phyloP scores from a whole-genome alignment of 2,113 vertebrate species.

The Cyprinus carpio region DNA sequence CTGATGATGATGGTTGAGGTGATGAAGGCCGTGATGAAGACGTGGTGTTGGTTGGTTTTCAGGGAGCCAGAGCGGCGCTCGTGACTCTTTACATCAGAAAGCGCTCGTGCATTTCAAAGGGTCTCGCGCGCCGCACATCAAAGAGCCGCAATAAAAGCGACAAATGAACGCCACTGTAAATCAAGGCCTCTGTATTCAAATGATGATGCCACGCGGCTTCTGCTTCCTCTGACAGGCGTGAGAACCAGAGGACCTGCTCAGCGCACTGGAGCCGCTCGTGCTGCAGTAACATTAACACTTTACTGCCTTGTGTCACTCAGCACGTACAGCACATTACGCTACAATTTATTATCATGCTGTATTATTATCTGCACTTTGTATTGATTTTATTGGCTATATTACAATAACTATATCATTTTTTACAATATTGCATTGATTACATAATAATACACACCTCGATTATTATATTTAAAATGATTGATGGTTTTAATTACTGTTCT shows the following conservation, averaged over 20 bases:
- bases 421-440: neutral
- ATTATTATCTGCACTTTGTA: neutral
- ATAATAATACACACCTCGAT: neutral
- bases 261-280: neutral
- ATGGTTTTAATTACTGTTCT: neutral
- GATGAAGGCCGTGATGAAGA: neutral
- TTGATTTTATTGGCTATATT: neutral
- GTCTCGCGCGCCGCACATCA: constrained; percentile 74
- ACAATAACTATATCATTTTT: neutral
- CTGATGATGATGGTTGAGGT: neutral
- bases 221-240: constrained; percentile 24
- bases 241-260: too few species aligned
- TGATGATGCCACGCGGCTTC: constrained; percentile 12
- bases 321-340: neutral
- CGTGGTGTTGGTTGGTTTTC: neutral
- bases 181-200: constrained; percentile 19
- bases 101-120: constrained; percentile 89
- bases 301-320: neutral
- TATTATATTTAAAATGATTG: neutral
- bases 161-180: constrained; percentile 65
- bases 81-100: constrained; percentile 80
- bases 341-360: neutral
- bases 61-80: constrained; percentile 15
- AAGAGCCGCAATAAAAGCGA: constrained; percentile 75
- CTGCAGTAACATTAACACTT: constrained; percentile 38